Conservation (phyloP, 2,113 vertebrate species). For the Tiliqua scincoides region DNA sequence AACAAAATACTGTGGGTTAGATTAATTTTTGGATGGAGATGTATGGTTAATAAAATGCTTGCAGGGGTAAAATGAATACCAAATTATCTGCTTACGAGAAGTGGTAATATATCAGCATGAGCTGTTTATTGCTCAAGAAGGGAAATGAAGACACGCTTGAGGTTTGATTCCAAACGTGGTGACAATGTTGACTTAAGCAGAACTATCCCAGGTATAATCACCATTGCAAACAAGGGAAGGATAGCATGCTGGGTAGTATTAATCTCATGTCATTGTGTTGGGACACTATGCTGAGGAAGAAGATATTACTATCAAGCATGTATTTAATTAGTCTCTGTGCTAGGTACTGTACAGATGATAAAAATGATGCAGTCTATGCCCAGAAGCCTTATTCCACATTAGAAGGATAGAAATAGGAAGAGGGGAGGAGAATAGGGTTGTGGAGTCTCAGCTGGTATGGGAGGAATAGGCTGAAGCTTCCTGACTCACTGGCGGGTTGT, state of each 20-base stretch:
- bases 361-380: not conserved
- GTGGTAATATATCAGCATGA: slow-evolving; percentile 27
- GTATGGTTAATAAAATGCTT: slow-evolving; percentile 55
- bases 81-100: slow-evolving; percentile 51
- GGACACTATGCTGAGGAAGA: not conserved
- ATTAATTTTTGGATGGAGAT: slow-evolving; percentile 57
- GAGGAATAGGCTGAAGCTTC: too few relatives aligned
- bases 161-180: not conserved
- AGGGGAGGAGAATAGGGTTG: not conserved
- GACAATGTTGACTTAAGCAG: not conserved
- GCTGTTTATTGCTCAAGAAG: slow-evolving; percentile 35
- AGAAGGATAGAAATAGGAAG: not conserved
- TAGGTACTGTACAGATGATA: not conserved
- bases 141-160: not conserved
- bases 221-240: not conserved
- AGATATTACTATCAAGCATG: not conserved
- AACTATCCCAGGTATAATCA: not conserved
- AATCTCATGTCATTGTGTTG: not conserved
- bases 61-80: slow-evolving; percentile 44
- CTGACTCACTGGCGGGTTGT: too few relatives aligned
- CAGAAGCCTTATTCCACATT: not conserved
- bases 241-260: slow-evolving; percentile 1
- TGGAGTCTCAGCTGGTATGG: not conserved
- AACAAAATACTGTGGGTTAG: slow-evolving; percentile 46
- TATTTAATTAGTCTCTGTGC: not conserved